phyloP scores from a whole-genome alignment of 2,113 vertebrate species.

The Anoura caudifer region DNA sequence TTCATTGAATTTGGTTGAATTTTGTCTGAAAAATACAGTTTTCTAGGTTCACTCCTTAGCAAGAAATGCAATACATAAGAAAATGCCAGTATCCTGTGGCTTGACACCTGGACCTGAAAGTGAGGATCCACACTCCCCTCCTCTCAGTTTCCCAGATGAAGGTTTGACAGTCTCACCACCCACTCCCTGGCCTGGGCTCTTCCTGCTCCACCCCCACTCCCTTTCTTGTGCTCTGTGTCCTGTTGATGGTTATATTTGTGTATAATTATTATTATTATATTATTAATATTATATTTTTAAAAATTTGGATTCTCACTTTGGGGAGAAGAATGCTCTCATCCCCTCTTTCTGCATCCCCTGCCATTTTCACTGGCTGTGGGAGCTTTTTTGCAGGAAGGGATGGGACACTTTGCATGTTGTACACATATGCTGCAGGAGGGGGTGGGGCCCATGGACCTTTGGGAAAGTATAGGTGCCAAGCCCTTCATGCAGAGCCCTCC shows the following conservation, averaged over 20 bases:
- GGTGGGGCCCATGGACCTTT: conserved; percentile 45
- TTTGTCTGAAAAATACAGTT: background rate
- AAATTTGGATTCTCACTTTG: conserved; percentile 75
- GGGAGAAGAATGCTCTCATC: conserved; percentile 56
- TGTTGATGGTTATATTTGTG: conserved; percentile 76
- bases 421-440: conserved; percentile 78
- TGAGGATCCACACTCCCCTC: conserved; percentile 69
- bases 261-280: conserved; percentile 76
- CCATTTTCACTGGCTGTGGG: conserved; percentile 62
- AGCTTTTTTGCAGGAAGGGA: conserved; percentile 64
- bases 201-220: conserved; percentile 62
- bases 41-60: background rate
- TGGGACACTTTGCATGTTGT: conserved; percentile 77
- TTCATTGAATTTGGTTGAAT: background rate
- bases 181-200: conserved; percentile 60
- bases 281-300: conserved; percentile 78
- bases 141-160: conserved; percentile 69
- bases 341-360: conserved; percentile 46
- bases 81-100: background rate
- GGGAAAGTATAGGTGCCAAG: conserved; percentile 63
- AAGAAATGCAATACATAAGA: background rate
- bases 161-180: conserved; percentile 76
- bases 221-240: conserved; percentile 69
- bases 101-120: conserved; percentile 65
- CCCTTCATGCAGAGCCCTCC: conserved; percentile 67